Base-by-base conservation (phyloP, 1,140 invertebrate species). In the Anadara kagoshimensis region DNA sequence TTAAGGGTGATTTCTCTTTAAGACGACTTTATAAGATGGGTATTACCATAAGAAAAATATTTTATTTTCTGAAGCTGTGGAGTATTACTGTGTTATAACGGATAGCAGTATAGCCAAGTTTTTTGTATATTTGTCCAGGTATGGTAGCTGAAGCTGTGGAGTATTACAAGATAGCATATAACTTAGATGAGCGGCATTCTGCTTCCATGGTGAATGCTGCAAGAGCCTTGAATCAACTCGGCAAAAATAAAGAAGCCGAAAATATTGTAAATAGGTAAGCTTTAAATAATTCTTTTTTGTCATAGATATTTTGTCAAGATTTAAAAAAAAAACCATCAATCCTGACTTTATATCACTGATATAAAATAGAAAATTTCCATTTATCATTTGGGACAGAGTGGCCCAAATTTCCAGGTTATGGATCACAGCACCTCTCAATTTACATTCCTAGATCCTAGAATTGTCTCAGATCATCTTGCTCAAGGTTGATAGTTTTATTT, bases 91-190 rank as follows among this genome's bases (percentile, higher is more conserved):
- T n/a, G n/a, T 16, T 47, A 47, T 47, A 47, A 47, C 8, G 45
- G 45, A 47, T 8, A 47, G 16, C 1, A 57, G 1, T 16, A 57
- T 36, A 7, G 26, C 36, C 14, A 49, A 49, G 18, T 51, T 51
- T 51, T 5, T 5, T 41, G 29, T 41, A n/a, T 62, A 7, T 24
- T 64, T 18, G 11, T 69, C 20, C 66, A 89, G 88, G 86, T 59
- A 76, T 82, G 12, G 64, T 78, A 3, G 67, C 81, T n/a, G 83
- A 85, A 47, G 88, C 89, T 11, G 71, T 89, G 58, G 67, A 73
- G 7, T 80, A 82, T 49, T 90, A 89, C 70, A 80, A 84, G 63
- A 78, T 80, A 74, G 87, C 89, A 18, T 78, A 85, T n/a, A 69
- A 63, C 1, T 72, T 85, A 16, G 80, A 90, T 56, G 75, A 79